Evolutionary conservation across 1,140 invertebrate genomes (phyloP).

Genomic region (Meteorus sp.): DNA sequence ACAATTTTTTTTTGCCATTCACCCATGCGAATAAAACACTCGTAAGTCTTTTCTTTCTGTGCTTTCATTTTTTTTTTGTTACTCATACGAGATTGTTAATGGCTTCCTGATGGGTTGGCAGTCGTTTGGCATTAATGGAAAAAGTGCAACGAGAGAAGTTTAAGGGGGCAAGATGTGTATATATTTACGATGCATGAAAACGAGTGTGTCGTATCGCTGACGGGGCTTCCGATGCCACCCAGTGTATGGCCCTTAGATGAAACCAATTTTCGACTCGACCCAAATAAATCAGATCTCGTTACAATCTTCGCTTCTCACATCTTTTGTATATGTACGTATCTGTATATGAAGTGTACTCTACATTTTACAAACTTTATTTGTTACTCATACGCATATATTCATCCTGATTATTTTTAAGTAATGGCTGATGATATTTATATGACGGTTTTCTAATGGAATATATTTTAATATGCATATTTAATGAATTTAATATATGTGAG

Average conservation of each 20-base stretch:
- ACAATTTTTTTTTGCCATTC: too few relatives aligned
- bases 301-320: constrained; percentile 27
- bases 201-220: constrained; percentile 36
- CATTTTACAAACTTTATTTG: too few relatives aligned
- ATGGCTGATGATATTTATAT: constrained; percentile 49
- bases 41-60: too few relatives aligned
- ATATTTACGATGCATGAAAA: constrained; percentile 40
- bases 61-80: too few relatives aligned
- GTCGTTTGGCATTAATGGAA: neutral
- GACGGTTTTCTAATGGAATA: constrained; percentile 53
- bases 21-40: too few relatives aligned
- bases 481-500: constrained; percentile 15
- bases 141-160: neutral
- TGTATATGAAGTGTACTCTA: constrained; percentile 30
- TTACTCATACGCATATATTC: too few relatives aligned
- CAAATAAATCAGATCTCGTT: constrained; percentile 55
- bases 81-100: too few relatives aligned
- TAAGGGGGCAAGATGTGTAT: constrained; percentile 2
- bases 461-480: constrained; percentile 52
- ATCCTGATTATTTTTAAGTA: too few relatives aligned
- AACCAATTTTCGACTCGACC: constrained; percentile 51
- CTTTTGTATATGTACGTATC: too few relatives aligned
- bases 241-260: constrained; percentile 41
- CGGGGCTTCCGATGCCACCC: constrained; percentile 39
- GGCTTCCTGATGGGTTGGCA: too few relatives aligned